phyloP scores from a whole-genome alignment of 2,113 vertebrate genomes.

The Chloropsis hardwickii region DNA sequence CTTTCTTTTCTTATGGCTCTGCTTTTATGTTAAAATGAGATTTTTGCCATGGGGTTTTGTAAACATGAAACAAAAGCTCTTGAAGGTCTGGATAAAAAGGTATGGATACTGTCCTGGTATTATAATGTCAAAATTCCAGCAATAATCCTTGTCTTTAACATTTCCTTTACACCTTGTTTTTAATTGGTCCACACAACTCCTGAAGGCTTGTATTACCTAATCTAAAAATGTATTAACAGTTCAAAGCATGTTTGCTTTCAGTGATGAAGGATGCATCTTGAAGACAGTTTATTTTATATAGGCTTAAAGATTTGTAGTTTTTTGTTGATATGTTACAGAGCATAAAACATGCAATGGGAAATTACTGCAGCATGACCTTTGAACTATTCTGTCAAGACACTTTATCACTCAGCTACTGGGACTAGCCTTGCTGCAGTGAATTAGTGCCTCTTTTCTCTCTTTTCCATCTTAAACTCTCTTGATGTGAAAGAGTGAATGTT shows the following conservation, averaged over 20 bases:
- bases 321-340: conserved; percentile 5
- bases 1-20: background rate
- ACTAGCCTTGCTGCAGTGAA: background rate
- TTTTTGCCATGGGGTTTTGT: background rate
- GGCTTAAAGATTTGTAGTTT: conserved; percentile 37
- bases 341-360: conserved; percentile 27
- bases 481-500: background rate
- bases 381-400: conserved; percentile 1
- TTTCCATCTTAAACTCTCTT: background rate
- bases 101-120: background rate
- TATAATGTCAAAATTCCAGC: background rate
- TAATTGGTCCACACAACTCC: conserved; percentile 7
- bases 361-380: conserved; percentile 11
- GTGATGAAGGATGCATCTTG: background rate
- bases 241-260: conserved; percentile 12
- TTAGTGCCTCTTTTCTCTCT: background rate
- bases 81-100: background rate
- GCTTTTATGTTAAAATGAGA: background rate
- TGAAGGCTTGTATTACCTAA: background rate
- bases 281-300: conserved; percentile 35
- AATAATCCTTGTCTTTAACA: background rate
- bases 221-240: conserved; percentile 16
- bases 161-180: conserved; percentile 18
- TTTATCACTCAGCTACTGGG: background rate
- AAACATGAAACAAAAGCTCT: background rate